phyloP scores from a whole-genome alignment of 1,140 invertebrate genomes.

The Drosophila nigrodunni region DNA sequence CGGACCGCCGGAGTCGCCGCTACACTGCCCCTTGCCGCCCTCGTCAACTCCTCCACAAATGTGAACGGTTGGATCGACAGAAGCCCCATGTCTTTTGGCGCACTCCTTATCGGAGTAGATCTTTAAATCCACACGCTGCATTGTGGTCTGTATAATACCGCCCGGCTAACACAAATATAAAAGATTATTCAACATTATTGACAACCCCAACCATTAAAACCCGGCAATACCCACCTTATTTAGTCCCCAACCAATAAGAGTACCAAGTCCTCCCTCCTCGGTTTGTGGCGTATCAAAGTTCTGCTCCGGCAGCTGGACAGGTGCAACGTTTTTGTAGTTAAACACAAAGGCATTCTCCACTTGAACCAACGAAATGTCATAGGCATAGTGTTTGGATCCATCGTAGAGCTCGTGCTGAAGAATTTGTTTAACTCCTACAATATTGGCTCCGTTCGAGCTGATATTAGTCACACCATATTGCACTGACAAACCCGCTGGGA shows the following conservation, averaged over 20 bases:
- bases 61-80: conserved; percentile 64
- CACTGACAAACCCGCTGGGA: conserved; percentile 37
- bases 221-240: conserved; percentile 54
- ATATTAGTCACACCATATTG: conserved; percentile 68
- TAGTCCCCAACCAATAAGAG: conserved; percentile 79
- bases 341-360: conserved; percentile 55
- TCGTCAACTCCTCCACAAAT: conserved; percentile 84
- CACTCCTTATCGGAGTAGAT: conserved; percentile 84
- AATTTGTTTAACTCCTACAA: conserved; percentile 66
- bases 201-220: no score
- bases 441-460: conserved; percentile 57
- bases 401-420: conserved; percentile 79
- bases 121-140: conserved; percentile 83
- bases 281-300: conserved; percentile 61
- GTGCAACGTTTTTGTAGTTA: conserved; percentile 61
- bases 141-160: conserved; percentile 61
- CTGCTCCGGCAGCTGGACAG: conserved; percentile 57
- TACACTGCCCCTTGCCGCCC: conserved; percentile 85
- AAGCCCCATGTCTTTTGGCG: conserved; percentile 47
- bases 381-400: conserved; percentile 63
- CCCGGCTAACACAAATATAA: conserved; percentile 60
- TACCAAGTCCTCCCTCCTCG: conserved; percentile 51
- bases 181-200: no score
- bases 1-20: conserved; percentile 85
- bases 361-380: conserved; percentile 72